Base-by-base conservation (phyloP, 2,113 vertebrate species). In the Cyanoderma ruficeps region DNA sequence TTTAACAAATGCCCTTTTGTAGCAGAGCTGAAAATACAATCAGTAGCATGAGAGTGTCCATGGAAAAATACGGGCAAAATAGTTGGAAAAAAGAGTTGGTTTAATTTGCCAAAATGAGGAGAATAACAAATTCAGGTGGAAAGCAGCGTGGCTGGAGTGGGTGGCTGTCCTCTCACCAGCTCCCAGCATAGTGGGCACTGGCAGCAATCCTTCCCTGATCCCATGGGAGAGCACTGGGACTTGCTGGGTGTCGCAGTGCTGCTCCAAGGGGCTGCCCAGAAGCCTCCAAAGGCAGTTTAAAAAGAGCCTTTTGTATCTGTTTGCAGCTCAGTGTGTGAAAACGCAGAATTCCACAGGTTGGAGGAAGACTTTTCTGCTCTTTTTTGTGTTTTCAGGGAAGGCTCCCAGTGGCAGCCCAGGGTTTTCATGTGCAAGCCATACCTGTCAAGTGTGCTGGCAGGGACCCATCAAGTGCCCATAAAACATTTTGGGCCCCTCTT, bases 1-100 rank as follows among this genome's bases (percentile, higher is more conserved):
- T 93, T 95, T 78, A 96, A 90, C 60, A 88, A 90, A 93, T 88
- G 72, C n/a, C 79, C 68, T 78, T 93, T 90, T 75, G 82, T 68
- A 64, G 57, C 41, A 56, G 47, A 93, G 88, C 83, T 81, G 86
- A 88, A 83, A 88, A 93, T 46, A 37, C 64, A 41, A 14, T 56
- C n/a, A 19, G 49, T 37, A 59, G 75, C 65, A 39, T 1, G 7
- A 49, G 74, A 70, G 59, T 9, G 41, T 50, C 71, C n/a, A 0
- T 39, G 28, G 85, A 53, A 86, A 94, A 94, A 83, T 42, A 41
- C 0, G 0, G 76, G 47, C 35, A 83, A 74, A 92, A 49, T 17
- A 60, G 52, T 21, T 86, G 68, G 79, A 56, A 88, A 53, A 47
- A 44, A 47, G 56, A 49, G 22, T 28, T n/a, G 64, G 57, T 67